These are phyloP conservation scores for Caenorhabditis wallacei DNA, from an alignment of 2,888 invertebrate genomes.

Conservation along the genomic window DNA sequence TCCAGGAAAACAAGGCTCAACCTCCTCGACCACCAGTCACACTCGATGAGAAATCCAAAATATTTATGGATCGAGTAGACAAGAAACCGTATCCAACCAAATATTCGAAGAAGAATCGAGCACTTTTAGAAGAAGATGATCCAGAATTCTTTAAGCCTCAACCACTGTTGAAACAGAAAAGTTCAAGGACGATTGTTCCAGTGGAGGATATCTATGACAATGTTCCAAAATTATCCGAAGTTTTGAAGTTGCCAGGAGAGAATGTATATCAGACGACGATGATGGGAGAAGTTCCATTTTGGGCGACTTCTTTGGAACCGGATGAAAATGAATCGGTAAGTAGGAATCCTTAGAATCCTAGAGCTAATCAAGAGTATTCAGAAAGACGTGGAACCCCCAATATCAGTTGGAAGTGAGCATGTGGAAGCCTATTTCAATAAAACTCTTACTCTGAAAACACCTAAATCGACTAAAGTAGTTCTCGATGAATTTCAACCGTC, in stretches of 20 bases:
- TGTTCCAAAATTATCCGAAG: constrained; percentile 18
- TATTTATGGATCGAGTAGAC: constrained; percentile 45
- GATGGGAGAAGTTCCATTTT: constrained; percentile 25
- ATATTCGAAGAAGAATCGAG: constrained; percentile 8
- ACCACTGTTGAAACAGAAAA: neutral
- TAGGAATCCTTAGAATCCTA: neutral
- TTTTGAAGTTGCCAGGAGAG: constrained; percentile 15
- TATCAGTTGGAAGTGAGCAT: constrained; percentile 44
- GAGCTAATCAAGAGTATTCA: neutral
- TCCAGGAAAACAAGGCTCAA: constrained; percentile 19
- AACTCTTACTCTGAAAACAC: constrained; percentile 20
- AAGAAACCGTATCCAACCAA: constrained; percentile 38
- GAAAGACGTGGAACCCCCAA: constrained; percentile 39
- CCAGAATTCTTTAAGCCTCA: neutral
- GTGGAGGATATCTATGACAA: constrained; percentile 37
- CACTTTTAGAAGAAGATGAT: constrained; percentile 16
- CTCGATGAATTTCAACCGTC: constrained; percentile 36
- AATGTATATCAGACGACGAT: constrained; percentile 7
- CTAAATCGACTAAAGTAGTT: constrained; percentile 10
- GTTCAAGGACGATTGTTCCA: neutral
- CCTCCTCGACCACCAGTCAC: neutral
- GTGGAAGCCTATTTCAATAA: constrained; percentile 17
- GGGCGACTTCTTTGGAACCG: constrained; percentile 36
- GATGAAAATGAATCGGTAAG: constrained; percentile 33
- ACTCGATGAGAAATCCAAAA: constrained; percentile 35